Evolutionary conservation across 2,888 invertebrate genomes (phyloP), one percentile per base, ranked within the genome.

Genomic region (Cataglyphis rosenhaueri): DNA sequence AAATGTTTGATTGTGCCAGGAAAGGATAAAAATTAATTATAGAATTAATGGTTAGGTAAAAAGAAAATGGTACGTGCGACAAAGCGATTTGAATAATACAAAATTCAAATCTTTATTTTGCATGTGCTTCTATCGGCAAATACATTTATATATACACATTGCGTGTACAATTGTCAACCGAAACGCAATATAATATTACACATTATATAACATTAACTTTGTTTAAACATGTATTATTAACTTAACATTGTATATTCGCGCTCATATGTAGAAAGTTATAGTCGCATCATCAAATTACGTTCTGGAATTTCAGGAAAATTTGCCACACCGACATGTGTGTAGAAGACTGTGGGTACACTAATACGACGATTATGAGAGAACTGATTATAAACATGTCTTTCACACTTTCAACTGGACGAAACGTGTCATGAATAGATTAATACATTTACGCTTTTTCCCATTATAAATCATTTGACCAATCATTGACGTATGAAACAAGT

Each of bases 221-320:
- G n/a, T 25, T 25, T 25, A 59, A 71, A 57, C 12, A 6, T 41
- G 35, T 57, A 15, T 78, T 59, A 61, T 48, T 78, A 61, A 44
- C 4, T 9, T 41, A 44, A 59, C 15, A 32, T 15, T 44, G 32
- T 44, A 79, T 61, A 79, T 61, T 48, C 0, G 25, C 12, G 61
- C 70, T 79, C 59, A 68, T 68, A 79, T 35, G 18, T 48, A 48
- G 70, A 9, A n/a, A 55, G 25, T 79, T 61, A 71, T 12, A 61
- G 4, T n/a, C 44, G 15, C 59, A 32, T 59, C 29, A 3, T 71
- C 8, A 18, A 25, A 78, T 70, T 59, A 25, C 15, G 8, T 32
- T 21, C 12, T 5, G 10, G 12, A 70, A 70, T 44, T 59, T 59
- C 44, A 32, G 44, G 35, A 41, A 70, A 44, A 78, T 78, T 70